A percentile compares a stretch with the other conserved stretches of the same genome.
Evolutionary conservation across 2,888 invertebrate genomes (phyloP).

Genomic region (Allygus modestus): DNA sequence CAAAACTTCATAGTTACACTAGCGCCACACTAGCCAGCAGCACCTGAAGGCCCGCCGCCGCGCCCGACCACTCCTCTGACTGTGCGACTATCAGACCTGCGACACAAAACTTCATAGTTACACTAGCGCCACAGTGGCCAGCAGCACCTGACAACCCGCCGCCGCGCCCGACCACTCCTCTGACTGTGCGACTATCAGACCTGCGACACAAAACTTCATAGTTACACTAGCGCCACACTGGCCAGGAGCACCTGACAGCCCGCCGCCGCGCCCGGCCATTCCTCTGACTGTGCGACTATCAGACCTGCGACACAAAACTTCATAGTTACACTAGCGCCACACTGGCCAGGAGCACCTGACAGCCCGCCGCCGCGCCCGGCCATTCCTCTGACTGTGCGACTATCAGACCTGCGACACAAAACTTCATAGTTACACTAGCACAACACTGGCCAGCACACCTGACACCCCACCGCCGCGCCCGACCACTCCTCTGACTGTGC

Average conservation of each 20-base stretch:
- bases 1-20: too few relatives aligned
- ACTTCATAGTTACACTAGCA: background rate
- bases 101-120: too few relatives aligned
- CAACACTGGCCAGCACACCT: slow-evolving; percentile 48
- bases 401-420: too few relatives aligned
- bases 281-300: slow-evolving; percentile 1
- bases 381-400: slow-evolving; percentile 23
- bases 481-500: slow-evolving; percentile 56
- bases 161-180: slow-evolving; percentile 33
- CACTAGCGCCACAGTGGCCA: slow-evolving; percentile 73
- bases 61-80: slow-evolving; percentile 31
- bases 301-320: background rate
- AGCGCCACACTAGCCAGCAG: too few relatives aligned
- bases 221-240: too few relatives aligned
- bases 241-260: slow-evolving; percentile 13
- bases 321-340: too few relatives aligned
- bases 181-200: slow-evolving; percentile 39
- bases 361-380: slow-evolving; percentile 5
- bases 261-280: too few relatives aligned
- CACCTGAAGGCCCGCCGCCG: too few relatives aligned
- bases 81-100: background rate
- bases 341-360: background rate
- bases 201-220: slow-evolving; percentile 33
- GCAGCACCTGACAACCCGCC: background rate
- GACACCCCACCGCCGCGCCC: slow-evolving; percentile 1